Percentiles rank a stretch among this genome's conserved stretches.
Conservation (phyloP, 1,140 invertebrate genomes). For the Lepeophtheirus salmonis region DNA sequence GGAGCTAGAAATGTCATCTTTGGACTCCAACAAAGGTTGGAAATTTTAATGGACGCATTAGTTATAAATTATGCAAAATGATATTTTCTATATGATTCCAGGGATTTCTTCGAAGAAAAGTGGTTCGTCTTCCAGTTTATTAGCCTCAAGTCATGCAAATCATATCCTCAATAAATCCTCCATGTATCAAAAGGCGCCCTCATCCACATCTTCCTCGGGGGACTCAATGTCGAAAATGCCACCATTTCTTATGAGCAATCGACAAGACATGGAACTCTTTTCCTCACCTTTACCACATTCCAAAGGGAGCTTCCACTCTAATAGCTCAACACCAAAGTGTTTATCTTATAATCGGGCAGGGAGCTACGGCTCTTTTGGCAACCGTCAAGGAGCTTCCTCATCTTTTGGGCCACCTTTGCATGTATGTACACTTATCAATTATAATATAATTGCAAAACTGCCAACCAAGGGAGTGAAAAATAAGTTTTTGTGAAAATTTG, state of each 20-base stretch:
- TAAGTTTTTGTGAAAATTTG: too few species aligned
- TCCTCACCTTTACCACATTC: too few species aligned
- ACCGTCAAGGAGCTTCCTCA: too few species aligned
- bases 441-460: too few species aligned
- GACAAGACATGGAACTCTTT: too few species aligned
- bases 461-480: too few species aligned
- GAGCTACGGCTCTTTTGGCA: too few species aligned
- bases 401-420: too few species aligned
- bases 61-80: background rate
- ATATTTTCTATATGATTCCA: background rate
- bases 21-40: background rate
- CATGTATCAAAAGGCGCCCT: background rate
- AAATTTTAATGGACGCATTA: background rate
- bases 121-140: background rate
- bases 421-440: too few species aligned
- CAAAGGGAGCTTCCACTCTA: too few species aligned
- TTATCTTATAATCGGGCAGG: too few species aligned
- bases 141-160: background rate
- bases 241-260: background rate
- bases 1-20: background rate
- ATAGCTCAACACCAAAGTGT: too few species aligned
- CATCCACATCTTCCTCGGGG: background rate
- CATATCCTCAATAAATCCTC: background rate
- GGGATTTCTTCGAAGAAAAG: background rate
- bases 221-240: background rate